These are phyloP conservation scores for Stenchaetothrips biformis DNA, from an alignment of 2,888 invertebrate genomes.

Conservation along the genomic window DNA sequence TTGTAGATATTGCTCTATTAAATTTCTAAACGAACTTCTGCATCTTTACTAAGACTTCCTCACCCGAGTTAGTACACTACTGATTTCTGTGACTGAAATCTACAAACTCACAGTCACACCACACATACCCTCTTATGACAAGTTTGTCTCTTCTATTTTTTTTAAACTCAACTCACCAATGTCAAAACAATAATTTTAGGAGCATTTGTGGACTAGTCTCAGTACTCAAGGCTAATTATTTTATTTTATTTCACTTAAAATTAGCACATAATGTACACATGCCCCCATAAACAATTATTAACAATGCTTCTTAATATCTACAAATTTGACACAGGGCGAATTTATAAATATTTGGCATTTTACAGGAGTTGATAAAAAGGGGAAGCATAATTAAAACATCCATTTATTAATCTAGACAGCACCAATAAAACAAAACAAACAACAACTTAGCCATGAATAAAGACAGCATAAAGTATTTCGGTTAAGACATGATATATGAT, in stretches of 20 bases:
- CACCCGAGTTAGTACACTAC: background rate
- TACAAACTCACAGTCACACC: background rate
- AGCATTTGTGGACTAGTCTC: too few species aligned
- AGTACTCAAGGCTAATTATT: background rate
- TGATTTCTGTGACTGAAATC: background rate
- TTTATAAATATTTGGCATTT: conserved; percentile 23
- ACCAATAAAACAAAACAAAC: background rate
- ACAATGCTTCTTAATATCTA: conserved; percentile 14
- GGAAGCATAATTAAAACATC: background rate
- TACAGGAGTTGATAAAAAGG: conserved; percentile 11
- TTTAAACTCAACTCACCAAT: too few species aligned
- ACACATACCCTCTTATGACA: too few species aligned
- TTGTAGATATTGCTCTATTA: conserved; percentile 22
- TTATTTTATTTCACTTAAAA: background rate
- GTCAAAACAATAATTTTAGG: too few species aligned
- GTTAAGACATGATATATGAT: background rate
- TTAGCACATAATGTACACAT: background rate
- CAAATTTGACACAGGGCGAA: conserved; percentile 20
- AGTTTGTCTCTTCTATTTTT: too few species aligned
- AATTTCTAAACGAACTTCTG: background rate
- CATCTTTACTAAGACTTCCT: background rate
- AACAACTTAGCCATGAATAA: background rate
- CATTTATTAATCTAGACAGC: background rate
- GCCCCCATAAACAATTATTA: background rate
- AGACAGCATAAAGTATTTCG: background rate